phyloP scores from a whole-genome alignment of 2,888 invertebrate genomes.

The Blastobasis lacticolella region DNA sequence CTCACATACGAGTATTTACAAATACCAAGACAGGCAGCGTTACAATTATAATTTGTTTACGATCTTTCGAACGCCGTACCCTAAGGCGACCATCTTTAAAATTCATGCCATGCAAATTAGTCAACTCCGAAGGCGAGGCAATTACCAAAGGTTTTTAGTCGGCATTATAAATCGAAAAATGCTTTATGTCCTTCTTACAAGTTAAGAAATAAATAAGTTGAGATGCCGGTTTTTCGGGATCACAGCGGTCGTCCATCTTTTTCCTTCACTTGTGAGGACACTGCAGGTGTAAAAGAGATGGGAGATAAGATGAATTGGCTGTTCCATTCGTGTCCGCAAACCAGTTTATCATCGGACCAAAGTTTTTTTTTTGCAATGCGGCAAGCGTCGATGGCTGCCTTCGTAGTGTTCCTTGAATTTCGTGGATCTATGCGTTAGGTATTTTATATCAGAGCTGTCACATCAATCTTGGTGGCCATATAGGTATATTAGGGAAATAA shows the following conservation, averaged over 20 bases:
- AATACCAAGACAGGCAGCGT: slow-evolving; percentile 38
- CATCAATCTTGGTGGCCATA: background rate
- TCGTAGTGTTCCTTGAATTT: slow-evolving; percentile 52
- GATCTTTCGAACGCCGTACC: slow-evolving; percentile 16
- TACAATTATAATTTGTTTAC: slow-evolving; percentile 31
- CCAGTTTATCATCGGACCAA: slow-evolving; percentile 64
- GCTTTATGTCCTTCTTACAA: slow-evolving; percentile 57
- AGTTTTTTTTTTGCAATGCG: slow-evolving; percentile 47
- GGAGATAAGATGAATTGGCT: slow-evolving; percentile 43
- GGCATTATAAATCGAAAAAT: slow-evolving; percentile 52
- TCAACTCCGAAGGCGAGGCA: slow-evolving; percentile 41
- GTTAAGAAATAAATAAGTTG: slow-evolving; percentile 69
- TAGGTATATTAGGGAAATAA: no score
- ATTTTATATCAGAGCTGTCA: slow-evolving; percentile 18
- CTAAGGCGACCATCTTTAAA: slow-evolving; percentile 41
- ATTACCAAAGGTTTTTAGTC: slow-evolving; percentile 42
- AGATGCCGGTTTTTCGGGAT: slow-evolving; percentile 44
- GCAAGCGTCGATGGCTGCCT: slow-evolving; percentile 59
- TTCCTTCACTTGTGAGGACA: slow-evolving; percentile 14
- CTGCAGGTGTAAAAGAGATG: slow-evolving; percentile 24
- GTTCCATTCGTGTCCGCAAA: slow-evolving; percentile 37
- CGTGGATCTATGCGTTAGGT: slow-evolving; percentile 24
- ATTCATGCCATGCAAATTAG: slow-evolving; percentile 55
- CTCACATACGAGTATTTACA: slow-evolving; percentile 3
- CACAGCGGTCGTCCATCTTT: slow-evolving; percentile 22